Base-by-base conservation (phyloP, 2,888 invertebrate species). In the Sepioteuthis lessoniana region DNA sequence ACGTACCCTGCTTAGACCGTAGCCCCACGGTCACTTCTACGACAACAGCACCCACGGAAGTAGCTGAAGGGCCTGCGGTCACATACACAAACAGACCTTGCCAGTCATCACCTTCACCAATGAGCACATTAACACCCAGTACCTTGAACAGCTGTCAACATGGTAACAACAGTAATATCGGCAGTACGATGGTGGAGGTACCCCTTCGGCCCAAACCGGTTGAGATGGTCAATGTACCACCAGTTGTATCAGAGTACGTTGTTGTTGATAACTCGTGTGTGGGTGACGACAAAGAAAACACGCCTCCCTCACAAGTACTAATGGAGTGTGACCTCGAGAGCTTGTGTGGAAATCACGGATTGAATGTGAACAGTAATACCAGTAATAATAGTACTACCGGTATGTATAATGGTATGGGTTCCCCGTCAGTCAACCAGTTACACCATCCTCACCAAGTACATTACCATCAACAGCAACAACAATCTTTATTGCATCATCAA, bases 231-330 rank as follows among this genome's bases (percentile, higher is more conserved):
- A 46, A n/a, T 28, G 46, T 90, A 90, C 60, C 55, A 10, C 90
- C 47, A 35, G 93, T 46, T 31, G 93, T 46, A 28, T 46, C 76
- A 1, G 55, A 50, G 19, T 90, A 47, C 55, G 50, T 47, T 19
- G 55, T 46, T 35, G 55, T 55, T 13, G 47, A 92, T 19, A 92
- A 92, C 35, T 92, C 92, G 13, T 92, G 92, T 46, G n/a, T 28
- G 46, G 93, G 90, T 35, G 94, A 94, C 90, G 95, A 95, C 94
- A 95, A 95, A 94, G 95, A 95, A 92, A 95, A 95, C 93, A 94
- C 95, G 21, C 95, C 95, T 25, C 95, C 95, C 93, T 91, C 91
- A 13, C 91, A 42, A 16, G 76, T 76, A 16, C 4, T 47, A 16
- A 92, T 92, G 92, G 92, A 92, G 19, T 92, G 47, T 31, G 92